Conservation (phyloP, 2,888 invertebrate species). For the Melieria picta region DNA sequence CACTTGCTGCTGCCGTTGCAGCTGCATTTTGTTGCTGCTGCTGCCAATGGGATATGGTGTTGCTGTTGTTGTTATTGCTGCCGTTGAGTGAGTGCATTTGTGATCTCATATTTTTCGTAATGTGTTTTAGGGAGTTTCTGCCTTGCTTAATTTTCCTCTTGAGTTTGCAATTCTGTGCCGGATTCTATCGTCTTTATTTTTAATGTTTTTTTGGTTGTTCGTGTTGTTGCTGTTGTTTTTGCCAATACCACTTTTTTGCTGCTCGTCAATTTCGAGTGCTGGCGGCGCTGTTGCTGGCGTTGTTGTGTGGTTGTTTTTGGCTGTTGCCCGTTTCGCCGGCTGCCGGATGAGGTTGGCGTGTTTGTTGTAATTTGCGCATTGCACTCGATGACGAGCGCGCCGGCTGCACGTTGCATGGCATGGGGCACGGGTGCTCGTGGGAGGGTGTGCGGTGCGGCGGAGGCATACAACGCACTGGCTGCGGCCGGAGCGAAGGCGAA, state of each 20-base stretch:
- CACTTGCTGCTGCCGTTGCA: conserved; percentile 1
- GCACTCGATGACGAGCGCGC: conserved; percentile 10
- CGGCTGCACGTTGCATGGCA: not conserved
- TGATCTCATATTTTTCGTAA: not conserved
- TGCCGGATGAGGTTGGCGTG: conserved; percentile 56
- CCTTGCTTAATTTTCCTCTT: not conserved
- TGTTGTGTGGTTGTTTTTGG: conserved; percentile 25
- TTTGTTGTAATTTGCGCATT: conserved; percentile 64
- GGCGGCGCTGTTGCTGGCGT: conserved; percentile 39
- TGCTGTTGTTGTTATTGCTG: not conserved
- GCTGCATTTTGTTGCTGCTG: conserved; percentile 32
- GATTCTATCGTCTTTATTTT: conserved; percentile 25
- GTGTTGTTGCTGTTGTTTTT: conserved; percentile 31
- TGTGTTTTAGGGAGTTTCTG: not conserved
- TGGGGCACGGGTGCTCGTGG: conserved; percentile 1
- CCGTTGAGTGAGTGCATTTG: not conserved
- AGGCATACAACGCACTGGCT: conserved; percentile 18
- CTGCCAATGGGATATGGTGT: conserved; percentile 11
- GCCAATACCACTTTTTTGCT: conserved; percentile 9
- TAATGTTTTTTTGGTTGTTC: conserved; percentile 26
- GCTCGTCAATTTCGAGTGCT: conserved; percentile 3
- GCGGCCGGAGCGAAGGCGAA: conserved; percentile 55
- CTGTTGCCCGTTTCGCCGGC: conserved; percentile 19
- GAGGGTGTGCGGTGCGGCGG: not conserved
- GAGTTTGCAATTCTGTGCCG: too few species aligned